Percentiles rank a stretch among this genome's conserved stretches.
Evolutionary conservation across 2,888 invertebrate species (phyloP).

Genomic region (Phragmatobia fuliginosa): DNA sequence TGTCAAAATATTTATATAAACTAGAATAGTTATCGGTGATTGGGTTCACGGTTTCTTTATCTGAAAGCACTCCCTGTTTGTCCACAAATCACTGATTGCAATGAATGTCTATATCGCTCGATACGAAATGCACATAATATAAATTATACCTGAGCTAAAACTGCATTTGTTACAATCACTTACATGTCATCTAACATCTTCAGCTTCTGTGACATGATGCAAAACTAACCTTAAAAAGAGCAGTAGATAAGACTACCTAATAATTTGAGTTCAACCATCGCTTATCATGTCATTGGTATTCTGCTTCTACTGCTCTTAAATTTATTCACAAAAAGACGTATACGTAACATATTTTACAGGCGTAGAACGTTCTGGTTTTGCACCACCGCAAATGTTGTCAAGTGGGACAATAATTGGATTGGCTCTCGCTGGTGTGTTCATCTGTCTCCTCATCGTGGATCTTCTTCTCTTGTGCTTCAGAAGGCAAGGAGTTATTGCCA

Average conservation of each 20-base stretch:
- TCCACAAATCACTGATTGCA: constrained; percentile 73
- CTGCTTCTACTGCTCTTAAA: constrained; percentile 73
- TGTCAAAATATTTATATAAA: constrained; percentile 54
- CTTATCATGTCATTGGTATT: constrained; percentile 41
- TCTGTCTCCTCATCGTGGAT: constrained; percentile 94
- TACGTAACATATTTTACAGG: constrained; percentile 67
- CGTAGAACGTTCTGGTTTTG: constrained; percentile 80
- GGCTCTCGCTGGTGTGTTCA: constrained; percentile 92
- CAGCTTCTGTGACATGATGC: constrained; percentile 79
- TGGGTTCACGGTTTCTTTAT: constrained; percentile 81
- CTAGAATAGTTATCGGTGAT: constrained; percentile 72
- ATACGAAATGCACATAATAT: constrained; percentile 25
- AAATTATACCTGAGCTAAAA: constrained; percentile 54
- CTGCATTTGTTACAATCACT: constrained; percentile 79
- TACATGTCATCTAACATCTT: constrained; percentile 79
- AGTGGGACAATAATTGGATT: constrained; percentile 94
- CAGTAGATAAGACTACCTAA: constrained; percentile 66
- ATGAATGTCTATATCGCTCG: constrained; percentile 63
- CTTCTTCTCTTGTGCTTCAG: constrained; percentile 91
- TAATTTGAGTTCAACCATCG: constrained; percentile 39
- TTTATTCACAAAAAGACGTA: constrained; percentile 27
- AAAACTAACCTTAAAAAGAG: constrained; percentile 78
- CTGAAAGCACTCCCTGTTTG: constrained; percentile 81
- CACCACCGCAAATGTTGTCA: constrained; percentile 86
- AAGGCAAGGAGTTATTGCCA: constrained; percentile 89